Evolutionary conservation across 1,140 invertebrate species (phyloP).

Genomic region (Brachionus koreanus): DNA sequence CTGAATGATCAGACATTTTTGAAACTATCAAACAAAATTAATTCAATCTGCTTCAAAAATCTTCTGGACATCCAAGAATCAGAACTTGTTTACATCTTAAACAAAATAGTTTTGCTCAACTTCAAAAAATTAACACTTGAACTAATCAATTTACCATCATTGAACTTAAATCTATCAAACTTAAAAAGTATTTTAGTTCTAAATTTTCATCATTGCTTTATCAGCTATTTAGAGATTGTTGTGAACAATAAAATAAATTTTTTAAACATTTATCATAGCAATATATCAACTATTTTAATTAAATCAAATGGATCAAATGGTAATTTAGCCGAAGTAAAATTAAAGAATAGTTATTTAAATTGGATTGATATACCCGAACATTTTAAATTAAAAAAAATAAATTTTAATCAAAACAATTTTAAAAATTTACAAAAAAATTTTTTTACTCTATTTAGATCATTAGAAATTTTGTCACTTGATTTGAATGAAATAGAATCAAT

Average conservation of each 20-base stretch:
- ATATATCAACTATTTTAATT: neutral
- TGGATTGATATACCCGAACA: neutral
- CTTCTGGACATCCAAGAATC: neutral
- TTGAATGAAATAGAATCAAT: neutral
- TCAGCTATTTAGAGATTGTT: neutral
- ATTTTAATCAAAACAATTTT: neutral
- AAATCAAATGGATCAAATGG: neutral
- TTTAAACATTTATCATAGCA: neutral
- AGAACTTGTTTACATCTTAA: neutral
- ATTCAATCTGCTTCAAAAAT: neutral
- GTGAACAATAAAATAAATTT: neutral
- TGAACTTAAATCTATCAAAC: neutral
- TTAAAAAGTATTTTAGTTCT: neutral
- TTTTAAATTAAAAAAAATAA: neutral
- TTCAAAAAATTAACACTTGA: neutral
- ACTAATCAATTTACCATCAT: neutral
- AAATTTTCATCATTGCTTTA: neutral
- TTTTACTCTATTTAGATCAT: neutral
- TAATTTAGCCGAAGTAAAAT: neutral
- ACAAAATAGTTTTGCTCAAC: neutral
- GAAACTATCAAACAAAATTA: neutral
- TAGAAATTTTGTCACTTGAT: neutral
- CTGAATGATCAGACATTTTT: neutral
- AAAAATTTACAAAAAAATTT: neutral
- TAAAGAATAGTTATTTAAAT: neutral